Base-by-base conservation (phyloP, 2,113 vertebrate genomes). In the Reinhardtius hippoglossoides region DNA sequence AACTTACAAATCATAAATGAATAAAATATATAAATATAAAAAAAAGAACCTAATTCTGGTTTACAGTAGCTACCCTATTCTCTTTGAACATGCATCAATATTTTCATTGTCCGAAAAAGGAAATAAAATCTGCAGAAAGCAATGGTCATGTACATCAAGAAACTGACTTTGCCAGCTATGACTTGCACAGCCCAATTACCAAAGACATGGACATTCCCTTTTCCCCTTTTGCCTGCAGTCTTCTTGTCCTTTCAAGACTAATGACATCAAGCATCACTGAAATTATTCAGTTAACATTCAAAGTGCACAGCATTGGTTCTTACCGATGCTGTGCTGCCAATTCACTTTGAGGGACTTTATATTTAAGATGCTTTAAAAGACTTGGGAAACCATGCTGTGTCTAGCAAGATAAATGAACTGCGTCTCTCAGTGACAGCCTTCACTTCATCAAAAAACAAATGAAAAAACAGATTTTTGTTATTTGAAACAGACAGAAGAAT, bases 211-310 rank as follows among this genome's bases (percentile, higher is more conserved):
- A 57, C 18, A 74, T 78, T 74, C 67, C 50, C 20, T 58, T 14
- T 40, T 77, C 44, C 71, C 67, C 20, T 14, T 67, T 57, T 21
- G 60, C 74, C 46, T 54, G 65, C 70, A 67, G 74, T 64, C 67
- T 56, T 77, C 57, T 31, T 67, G 55, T 57, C 50, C 60, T 81
- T 72, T 88, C 31, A 72, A 76, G 46, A 80, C 14, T 10, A 74
- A 84, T 23, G 65, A 80, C 64, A 80, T 78, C 68, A 79, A 72
- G 67, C 26, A 31, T 54, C 37, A 56, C 58, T 80, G 60, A 54
- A 81, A 72, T 68, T 72, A 64, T 72, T 82, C 21, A 57, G 62
- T 70, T 72, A 66, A 71, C 65, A 61, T 81, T 50, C 77, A 74
- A 42, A 35, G 50, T 26, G 54, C 31, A 31, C 31, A 31, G 31